Conservation (phyloP, 2,888 invertebrate species). For the Chesias legatella region DNA sequence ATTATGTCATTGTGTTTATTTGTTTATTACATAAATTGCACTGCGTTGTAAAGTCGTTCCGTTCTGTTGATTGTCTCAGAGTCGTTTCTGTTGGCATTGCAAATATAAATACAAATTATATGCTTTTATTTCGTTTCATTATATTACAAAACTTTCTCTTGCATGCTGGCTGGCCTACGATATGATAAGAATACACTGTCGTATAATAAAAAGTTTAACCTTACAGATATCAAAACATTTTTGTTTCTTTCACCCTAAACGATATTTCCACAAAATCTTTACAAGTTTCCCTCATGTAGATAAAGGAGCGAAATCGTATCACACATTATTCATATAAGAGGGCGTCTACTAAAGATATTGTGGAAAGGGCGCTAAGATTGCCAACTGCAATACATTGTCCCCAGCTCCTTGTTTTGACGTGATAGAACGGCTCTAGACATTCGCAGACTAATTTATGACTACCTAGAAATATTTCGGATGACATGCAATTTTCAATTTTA, state of each 20-base stretch:
- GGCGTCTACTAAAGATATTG: constrained; percentile 77
- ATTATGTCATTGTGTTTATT: constrained; percentile 25
- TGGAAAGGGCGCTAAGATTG: constrained; percentile 79
- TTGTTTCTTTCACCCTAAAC: constrained; percentile 27
- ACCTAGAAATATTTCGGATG: constrained; percentile 11
- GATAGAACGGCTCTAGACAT: constrained; percentile 71
- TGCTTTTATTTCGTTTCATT: no score
- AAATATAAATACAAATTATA: no score
- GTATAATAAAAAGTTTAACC: constrained; percentile 11
- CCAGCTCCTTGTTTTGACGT: constrained; percentile 76
- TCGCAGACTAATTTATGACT: constrained; percentile 43
- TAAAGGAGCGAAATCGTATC: constrained; percentile 72
- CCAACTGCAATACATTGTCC: constrained; percentile 75
- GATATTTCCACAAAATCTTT: constrained; percentile 44
- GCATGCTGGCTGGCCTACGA: no score
- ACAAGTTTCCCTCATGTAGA: constrained; percentile 59
- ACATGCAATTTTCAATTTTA: constrained; percentile 29
- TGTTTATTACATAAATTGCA: constrained; percentile 27
- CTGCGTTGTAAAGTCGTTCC: constrained; percentile 20
- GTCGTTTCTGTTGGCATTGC: no score
- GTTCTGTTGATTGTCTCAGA: constrained; percentile 25
- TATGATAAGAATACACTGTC: background rate
- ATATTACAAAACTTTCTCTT: no score
- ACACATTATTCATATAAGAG: constrained; percentile 78
- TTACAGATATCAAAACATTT: constrained; percentile 25